phyloP scores from a whole-genome alignment of 2,888 invertebrate genomes.

The Eupeodes latifasciatus region DNA sequence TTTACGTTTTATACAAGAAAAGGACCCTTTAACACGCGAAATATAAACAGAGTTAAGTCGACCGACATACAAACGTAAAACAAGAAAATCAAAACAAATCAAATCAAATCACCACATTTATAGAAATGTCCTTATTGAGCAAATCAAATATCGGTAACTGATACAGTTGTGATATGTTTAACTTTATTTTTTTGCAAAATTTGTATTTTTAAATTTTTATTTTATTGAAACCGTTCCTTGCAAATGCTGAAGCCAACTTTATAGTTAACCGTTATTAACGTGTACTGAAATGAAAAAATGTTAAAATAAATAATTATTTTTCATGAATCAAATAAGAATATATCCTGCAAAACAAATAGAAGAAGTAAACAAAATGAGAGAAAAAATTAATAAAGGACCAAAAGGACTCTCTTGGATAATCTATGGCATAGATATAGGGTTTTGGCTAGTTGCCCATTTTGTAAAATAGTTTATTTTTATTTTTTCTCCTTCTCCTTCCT shows the following conservation, averaged over 20 bases:
- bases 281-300: constrained; percentile 59
- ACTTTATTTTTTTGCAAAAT: background rate
- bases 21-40: constrained; percentile 55
- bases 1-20: constrained; percentile 12
- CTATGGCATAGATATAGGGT: constrained; percentile 64
- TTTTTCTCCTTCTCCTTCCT: background rate
- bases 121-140: background rate
- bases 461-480: background rate
- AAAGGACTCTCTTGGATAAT: constrained; percentile 57
- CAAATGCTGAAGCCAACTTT: constrained; percentile 37
- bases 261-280: constrained; percentile 52
- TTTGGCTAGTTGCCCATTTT: constrained; percentile 74
- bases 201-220: background rate
- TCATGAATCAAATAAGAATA: constrained; percentile 65
- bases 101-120: constrained; percentile 51
- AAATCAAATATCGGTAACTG: background rate
- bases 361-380: constrained; percentile 1
- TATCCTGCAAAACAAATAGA: constrained; percentile 51
- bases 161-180: constrained; percentile 51
- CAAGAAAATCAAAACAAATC: background rate
- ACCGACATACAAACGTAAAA: background rate
- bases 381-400: constrained; percentile 38
- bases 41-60: constrained; percentile 45
- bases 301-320: constrained; percentile 65
- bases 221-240: constrained; percentile 57